Evolutionary conservation across 2,888 invertebrate genomes (phyloP).

Genomic region (Sacculina carcini): DNA sequence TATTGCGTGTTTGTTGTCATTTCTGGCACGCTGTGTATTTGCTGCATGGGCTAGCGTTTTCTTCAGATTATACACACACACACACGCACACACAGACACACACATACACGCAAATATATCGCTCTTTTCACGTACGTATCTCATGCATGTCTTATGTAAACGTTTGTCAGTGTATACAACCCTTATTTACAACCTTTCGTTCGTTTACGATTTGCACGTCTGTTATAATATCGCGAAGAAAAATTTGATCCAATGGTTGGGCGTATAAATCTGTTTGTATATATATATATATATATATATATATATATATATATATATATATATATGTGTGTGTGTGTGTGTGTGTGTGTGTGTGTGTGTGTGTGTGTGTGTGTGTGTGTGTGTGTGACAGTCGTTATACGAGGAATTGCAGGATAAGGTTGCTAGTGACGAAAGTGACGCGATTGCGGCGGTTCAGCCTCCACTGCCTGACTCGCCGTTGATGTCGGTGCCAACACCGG

Average conservation of each 20-base stretch:
- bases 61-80: neutral
- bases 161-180: neutral
- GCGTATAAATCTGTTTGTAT: neutral
- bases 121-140: neutral
- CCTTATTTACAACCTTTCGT: neutral
- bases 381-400: neutral
- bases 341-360: neutral
- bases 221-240: neutral
- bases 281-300: conserved; percentile 3
- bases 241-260: neutral
- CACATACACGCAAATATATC: neutral
- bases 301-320: conserved; percentile 6
- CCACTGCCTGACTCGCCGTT: conserved; percentile 10
- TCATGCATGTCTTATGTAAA: neutral
- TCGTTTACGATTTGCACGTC: neutral
- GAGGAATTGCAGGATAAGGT: neutral
- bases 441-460: neutral
- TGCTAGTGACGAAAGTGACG: neutral
- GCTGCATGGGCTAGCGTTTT: neutral
- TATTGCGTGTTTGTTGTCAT: too few relatives aligned
- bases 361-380: neutral
- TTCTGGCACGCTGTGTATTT: too few relatives aligned
- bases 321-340: conserved; percentile 2
- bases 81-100: neutral
- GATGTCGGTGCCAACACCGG: conserved; percentile 13